Evolutionary conservation across 2,888 invertebrate genomes (phyloP).

Genomic region (Phengaris alcon): DNA sequence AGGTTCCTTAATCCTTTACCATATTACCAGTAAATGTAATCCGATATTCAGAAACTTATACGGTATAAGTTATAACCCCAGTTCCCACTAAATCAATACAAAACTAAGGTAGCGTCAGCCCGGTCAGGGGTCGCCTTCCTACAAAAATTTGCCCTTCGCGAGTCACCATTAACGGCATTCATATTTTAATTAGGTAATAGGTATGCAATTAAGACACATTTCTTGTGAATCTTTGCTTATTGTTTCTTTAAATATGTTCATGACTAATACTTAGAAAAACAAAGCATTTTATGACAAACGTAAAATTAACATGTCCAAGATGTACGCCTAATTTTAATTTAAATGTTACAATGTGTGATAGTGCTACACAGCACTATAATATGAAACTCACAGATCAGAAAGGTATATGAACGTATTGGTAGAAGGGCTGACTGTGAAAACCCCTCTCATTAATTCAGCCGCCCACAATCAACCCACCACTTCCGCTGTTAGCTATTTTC

Average conservation of each 20-base stretch:
- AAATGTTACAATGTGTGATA: neutral
- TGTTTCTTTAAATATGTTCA: neutral
- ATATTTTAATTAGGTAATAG: neutral
- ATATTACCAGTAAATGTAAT: neutral
- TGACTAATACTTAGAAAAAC: neutral
- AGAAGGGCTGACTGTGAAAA: conserved; percentile 41
- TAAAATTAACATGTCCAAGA: neutral
- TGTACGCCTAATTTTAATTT: neutral
- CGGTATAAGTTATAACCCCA: neutral
- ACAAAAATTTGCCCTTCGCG: neutral
- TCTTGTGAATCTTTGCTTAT: neutral
- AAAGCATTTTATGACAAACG: neutral
- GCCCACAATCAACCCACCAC: conserved; percentile 41
- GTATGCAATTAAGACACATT: neutral
- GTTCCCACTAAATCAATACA: neutral
- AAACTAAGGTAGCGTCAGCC: conserved; percentile 5
- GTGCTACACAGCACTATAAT: neutral
- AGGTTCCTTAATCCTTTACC: neutral
- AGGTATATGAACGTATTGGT: conserved; percentile 6
- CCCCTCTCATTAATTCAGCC: conserved; percentile 35
- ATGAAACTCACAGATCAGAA: neutral
- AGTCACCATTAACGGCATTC: neutral
- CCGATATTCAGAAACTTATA: neutral
- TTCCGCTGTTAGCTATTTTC: conserved; percentile 34
- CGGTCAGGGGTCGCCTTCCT: conserved; percentile 3